phyloP scores from a whole-genome alignment of 2,797 vertebrate species.

The Taenioides sp. region DNA sequence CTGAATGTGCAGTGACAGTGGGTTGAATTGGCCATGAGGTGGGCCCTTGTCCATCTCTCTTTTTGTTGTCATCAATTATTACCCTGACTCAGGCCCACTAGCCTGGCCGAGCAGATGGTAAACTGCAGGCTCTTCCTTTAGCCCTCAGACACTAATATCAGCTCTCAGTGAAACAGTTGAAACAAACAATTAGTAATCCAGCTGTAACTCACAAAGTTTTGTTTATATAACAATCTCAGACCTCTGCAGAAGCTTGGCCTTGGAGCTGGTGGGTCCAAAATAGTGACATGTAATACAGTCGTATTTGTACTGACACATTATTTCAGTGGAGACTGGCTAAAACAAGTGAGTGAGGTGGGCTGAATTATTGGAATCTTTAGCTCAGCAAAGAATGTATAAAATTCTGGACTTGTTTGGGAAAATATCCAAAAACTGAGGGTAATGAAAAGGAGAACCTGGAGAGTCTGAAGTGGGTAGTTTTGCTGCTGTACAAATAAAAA shows the following conservation, averaged over 20 bases:
- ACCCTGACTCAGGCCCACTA: slow-evolving; percentile 42
- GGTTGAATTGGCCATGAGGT: slow-evolving; percentile 45
- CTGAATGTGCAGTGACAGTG: slow-evolving; percentile 51
- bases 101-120: slow-evolving; percentile 60
- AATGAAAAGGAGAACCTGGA: too few relatives aligned
- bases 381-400: too few relatives aligned
- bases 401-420: neutral
- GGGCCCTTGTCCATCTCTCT: slow-evolving; percentile 36
- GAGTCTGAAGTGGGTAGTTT: too few relatives aligned
- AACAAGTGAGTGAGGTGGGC: too few relatives aligned
- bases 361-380: neutral
- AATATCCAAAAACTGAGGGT: neutral
- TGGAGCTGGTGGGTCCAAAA: too few relatives aligned
- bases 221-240: neutral
- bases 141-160: slow-evolving; percentile 58
- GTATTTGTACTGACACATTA: neutral
- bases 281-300: neutral
- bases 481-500: too few relatives aligned
- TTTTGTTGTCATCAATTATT: slow-evolving; percentile 66
- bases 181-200: slow-evolving; percentile 48
- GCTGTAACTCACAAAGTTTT: neutral
- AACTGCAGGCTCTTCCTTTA: slow-evolving; percentile 52
- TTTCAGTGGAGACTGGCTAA: too few relatives aligned
- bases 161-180: slow-evolving; percentile 44
- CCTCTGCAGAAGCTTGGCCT: neutral